phyloP scores from a whole-genome alignment of 2,888 invertebrate species.

The Beris morrisii region DNA sequence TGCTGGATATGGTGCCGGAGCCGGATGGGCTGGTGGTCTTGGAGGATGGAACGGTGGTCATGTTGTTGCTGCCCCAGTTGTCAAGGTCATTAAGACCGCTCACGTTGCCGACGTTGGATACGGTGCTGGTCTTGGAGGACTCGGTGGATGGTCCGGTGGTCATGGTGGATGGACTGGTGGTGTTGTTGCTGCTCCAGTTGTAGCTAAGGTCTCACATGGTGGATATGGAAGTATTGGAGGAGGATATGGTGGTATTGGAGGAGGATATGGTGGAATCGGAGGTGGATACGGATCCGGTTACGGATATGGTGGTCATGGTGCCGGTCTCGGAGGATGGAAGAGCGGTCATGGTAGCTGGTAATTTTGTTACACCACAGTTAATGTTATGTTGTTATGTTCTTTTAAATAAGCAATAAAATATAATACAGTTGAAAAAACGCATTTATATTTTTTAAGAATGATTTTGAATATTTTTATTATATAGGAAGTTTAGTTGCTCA shows the following conservation, averaged over 20 bases:
- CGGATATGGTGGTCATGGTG: not conserved
- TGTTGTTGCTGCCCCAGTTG: no score
- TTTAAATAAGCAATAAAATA: no score
- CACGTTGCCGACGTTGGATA: not conserved
- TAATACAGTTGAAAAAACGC: no score
- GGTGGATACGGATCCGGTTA: not conserved
- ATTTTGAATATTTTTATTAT: no score
- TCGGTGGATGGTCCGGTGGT: not conserved
- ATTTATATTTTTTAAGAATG: no score
- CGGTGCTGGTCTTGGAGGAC: not conserved
- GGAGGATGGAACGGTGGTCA: not conserved
- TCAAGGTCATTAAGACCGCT: no score
- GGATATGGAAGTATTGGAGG: conserved; percentile 1
- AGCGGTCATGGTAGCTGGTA: not conserved
- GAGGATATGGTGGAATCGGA: not conserved
- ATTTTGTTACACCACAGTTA: not conserved
- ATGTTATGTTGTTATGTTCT: no score
- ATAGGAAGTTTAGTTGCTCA: no score
- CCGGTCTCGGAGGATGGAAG: not conserved
- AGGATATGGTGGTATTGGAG: not conserved
- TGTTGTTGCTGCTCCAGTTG: not conserved
- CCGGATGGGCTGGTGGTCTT: not conserved
- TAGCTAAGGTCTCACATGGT: not conserved
- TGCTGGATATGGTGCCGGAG: conserved; percentile 9
- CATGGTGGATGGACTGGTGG: conserved; percentile 1